A percentile compares a stretch with the other conserved stretches of the same genome.
Evolutionary conservation across 92 coral and sea anemone genomes (phyloP).

Genomic region (Siderastrea radians): DNA sequence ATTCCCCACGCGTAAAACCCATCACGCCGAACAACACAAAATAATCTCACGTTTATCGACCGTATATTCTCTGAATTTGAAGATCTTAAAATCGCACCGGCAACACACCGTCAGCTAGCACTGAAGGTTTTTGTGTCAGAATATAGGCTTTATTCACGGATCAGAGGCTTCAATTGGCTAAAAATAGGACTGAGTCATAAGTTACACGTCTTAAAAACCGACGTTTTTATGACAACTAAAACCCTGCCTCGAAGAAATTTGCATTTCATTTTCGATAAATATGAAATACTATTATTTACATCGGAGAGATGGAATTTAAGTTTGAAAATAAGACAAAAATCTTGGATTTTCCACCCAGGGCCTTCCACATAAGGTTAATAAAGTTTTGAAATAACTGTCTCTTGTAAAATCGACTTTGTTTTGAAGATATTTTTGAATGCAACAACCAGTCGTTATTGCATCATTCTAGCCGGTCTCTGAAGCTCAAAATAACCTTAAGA

Average conservation of each 20-base stretch:
- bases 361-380: neutral
- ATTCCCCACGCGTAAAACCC: constrained; percentile 79
- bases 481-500: neutral
- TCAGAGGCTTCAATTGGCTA: constrained; percentile 17
- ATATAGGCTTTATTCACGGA: neutral
- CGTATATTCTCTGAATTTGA: neutral
- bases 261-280: constrained; percentile 6
- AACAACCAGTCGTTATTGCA: constrained; percentile 30
- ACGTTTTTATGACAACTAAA: neutral
- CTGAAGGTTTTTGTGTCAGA: neutral
- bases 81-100: constrained; percentile 10
- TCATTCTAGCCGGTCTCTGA: constrained; percentile 1
- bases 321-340: neutral
- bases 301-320: neutral
- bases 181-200: constrained; percentile 59
- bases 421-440: neutral
- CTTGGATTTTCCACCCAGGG: neutral
- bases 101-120: neutral
- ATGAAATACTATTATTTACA: neutral
- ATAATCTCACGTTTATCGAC: neutral
- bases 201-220: constrained; percentile 47
- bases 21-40: constrained; percentile 38
- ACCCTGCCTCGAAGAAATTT: neutral
- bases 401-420: neutral
- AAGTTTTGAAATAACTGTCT: neutral